Percentiles rank a stretch among this genome's conserved stretches.
Conservation (phyloP, 2,888 invertebrate genomes). For the Epiperipatus broadwayi region DNA sequence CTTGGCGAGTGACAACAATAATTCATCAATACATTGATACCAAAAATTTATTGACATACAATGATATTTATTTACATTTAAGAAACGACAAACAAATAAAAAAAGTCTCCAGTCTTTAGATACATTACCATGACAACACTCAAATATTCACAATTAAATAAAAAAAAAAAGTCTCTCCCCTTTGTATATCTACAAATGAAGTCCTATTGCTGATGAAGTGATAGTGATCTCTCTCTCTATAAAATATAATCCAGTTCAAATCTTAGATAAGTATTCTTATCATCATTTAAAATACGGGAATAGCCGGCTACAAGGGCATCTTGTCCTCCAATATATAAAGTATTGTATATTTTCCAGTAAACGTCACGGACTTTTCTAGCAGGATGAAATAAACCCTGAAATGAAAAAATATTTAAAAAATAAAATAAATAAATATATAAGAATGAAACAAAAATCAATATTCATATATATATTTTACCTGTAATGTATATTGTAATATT, state of each 20-base stretch:
- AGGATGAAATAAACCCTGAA: conserved; percentile 89
- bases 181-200: no score
- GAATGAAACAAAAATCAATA: conserved; percentile 5
- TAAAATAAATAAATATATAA: conserved; percentile 14
- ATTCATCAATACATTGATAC: no score
- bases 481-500: conserved; percentile 83
- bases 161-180: no score
- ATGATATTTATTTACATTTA: no score
- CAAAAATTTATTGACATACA: no score
- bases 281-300: conserved; percentile 87
- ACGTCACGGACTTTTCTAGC: conserved; percentile 97
- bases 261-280: conserved; percentile 74
- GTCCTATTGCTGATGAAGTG: no score
- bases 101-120: no score
- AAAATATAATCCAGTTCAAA: conserved; percentile 83
- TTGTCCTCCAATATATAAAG: conserved; percentile 93
- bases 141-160: no score
- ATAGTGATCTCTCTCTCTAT: conserved; percentile 35
- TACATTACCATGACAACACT: no score
- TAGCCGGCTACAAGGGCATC: conserved; percentile 93
- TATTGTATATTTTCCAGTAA: conserved; percentile 99
- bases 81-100: no score
- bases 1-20: no score
- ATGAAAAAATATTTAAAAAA: no score
- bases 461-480: conserved; percentile 37